Conservation (phyloP, 1,140 invertebrate genomes). For the Conopomorpha cramerella region DNA sequence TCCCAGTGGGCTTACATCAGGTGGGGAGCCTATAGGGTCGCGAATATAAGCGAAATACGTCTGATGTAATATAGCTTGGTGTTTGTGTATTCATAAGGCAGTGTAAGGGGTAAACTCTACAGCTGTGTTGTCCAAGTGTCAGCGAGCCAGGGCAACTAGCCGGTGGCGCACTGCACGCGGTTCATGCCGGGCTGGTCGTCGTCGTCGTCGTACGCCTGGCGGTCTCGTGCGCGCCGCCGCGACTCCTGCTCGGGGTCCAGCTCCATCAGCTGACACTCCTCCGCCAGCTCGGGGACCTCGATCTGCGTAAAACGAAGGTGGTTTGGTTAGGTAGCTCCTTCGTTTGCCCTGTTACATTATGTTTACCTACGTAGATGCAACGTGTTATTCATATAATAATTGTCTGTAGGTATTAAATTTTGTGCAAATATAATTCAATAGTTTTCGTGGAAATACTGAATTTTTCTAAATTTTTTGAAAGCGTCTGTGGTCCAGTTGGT, state of each 20-base stretch:
- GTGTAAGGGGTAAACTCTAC: too few species aligned
- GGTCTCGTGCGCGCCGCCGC: conserved; percentile 61
- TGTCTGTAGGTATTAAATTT: conserved; percentile 5
- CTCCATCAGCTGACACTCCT: conserved; percentile 77
- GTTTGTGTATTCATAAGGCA: not conserved
- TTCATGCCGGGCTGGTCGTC: conserved; percentile 69
- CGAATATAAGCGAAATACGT: not conserved
- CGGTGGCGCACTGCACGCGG: conserved; percentile 87
- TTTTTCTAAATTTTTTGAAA: too few species aligned
- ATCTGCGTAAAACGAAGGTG: too few species aligned
- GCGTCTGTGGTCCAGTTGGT: too few species aligned
- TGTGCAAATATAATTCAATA: conserved; percentile 1
- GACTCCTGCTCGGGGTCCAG: conserved; percentile 74
- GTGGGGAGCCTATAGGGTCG: not conserved
- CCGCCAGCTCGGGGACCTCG: conserved; percentile 83
- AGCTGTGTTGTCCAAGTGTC: too few species aligned
- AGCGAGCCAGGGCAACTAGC: conserved; percentile 60
- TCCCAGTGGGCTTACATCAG: not conserved
- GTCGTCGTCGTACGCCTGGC: conserved; percentile 74
- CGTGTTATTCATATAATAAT: too few species aligned
- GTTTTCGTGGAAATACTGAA: too few species aligned
- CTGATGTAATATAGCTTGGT: not conserved
- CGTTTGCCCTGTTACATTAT: too few species aligned
- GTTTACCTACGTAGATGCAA: too few species aligned
- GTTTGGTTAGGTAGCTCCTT: too few species aligned